Percentiles rank a stretch among this genome's conserved stretches.
Evolutionary conservation across 1,140 invertebrate species (phyloP).

Genomic region (Geopemphigus sp.): DNA sequence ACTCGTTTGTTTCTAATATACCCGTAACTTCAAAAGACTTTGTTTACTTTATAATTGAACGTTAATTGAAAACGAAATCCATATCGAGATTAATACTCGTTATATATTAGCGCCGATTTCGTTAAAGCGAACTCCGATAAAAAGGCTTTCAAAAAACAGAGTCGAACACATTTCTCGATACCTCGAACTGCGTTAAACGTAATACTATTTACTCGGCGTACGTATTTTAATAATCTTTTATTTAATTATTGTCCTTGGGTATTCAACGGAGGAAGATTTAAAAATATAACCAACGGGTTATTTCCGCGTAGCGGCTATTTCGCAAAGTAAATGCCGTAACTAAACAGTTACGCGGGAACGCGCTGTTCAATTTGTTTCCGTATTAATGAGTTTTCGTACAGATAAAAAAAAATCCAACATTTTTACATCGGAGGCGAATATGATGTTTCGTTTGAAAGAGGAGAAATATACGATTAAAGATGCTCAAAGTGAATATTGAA

Average conservation of each 20-base stretch:
- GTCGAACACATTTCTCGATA: background rate
- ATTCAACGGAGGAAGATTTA: background rate
- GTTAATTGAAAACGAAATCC: too few species aligned
- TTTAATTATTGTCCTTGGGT: constrained; percentile 8
- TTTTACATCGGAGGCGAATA: background rate
- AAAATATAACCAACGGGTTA: background rate
- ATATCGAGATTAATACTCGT: too few species aligned
- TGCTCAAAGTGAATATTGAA: background rate
- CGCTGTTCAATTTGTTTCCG: background rate
- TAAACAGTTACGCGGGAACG: background rate
- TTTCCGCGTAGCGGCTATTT: background rate
- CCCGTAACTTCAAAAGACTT: too few species aligned
- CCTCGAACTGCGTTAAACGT: background rate
- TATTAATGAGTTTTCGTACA: too few species aligned
- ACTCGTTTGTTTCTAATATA: too few species aligned
- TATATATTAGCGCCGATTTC: too few species aligned
- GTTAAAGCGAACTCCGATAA: too few species aligned
- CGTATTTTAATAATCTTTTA: background rate
- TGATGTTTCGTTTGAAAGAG: background rate
- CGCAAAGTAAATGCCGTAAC: background rate
- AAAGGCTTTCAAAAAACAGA: background rate
- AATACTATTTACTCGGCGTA: background rate
- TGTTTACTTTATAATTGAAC: too few species aligned
- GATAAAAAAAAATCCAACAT: too few species aligned
- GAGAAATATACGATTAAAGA: background rate